Conservation (phyloP, 2,113 vertebrate species). For the Hyperoodon ampullatus region DNA sequence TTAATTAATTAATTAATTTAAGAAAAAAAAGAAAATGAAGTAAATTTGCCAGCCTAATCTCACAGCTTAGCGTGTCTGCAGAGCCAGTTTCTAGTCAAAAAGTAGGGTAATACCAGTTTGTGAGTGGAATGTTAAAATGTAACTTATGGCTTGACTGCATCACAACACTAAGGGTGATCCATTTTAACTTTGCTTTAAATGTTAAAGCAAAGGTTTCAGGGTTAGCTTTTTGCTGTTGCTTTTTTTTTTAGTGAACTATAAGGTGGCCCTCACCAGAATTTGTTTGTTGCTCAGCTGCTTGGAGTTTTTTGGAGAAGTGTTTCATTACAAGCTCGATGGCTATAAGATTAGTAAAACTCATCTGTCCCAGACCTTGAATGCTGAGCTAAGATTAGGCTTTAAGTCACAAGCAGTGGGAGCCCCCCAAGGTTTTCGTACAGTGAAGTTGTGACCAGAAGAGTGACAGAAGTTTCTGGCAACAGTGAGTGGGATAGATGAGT, state of each 20-base stretch:
- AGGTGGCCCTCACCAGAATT: neutral
- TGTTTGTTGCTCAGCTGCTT: neutral
- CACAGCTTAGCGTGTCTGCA: neutral
- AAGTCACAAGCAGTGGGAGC: neutral
- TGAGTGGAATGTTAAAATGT: neutral
- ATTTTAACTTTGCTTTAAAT: constrained; percentile 4
- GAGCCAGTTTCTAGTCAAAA: neutral
- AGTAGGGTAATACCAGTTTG: neutral
- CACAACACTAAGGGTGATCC: neutral
- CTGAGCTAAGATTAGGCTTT: neutral
- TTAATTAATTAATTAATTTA: too few species aligned
- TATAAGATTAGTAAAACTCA: neutral
- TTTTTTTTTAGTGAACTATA: neutral
- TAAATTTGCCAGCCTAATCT: neutral
- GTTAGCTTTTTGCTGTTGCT: neutral
- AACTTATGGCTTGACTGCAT: neutral
- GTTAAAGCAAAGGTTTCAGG: neutral
- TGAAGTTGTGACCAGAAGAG: neutral
- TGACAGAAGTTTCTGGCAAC: neutral
- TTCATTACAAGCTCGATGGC: neutral
- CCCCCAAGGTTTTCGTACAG: neutral
- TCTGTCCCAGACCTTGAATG: neutral
- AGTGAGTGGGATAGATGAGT: neutral
- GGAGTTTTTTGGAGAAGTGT: neutral
- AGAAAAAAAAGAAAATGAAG: neutral